Evolutionary conservation across 2,888 invertebrate species (phyloP), one percentile per base, ranked within the genome.

Genomic region (Lacanobia oleracea): DNA sequence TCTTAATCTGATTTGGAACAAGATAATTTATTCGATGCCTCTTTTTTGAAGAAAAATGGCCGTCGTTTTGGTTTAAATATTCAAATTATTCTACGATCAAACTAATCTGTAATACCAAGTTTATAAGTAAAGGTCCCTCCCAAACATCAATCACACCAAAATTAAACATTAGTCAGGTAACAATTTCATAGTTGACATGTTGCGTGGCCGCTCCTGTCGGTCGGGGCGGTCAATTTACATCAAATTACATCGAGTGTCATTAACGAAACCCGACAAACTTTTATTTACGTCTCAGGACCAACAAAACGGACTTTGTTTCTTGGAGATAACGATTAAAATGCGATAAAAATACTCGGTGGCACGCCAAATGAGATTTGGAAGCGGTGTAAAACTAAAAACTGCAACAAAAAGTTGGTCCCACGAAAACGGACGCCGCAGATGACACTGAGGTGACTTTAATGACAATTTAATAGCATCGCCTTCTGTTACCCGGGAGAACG

Each of bases 391-490:
- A 92, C 91, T 94, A 94, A 94, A 94, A 94, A 94, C 93, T 94
- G 93, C 94, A 93, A 91, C 93, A 95, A 96, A 96, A 95, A 96
- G 87, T 87, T 88, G 90, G 91, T 91, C 92, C 89, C 93, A 93
- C 93, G 92, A 93, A 94, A 94, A 93, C 91, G 92, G 90, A 91
- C 91, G 90, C 86, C 89, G 87, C 94, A 94, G 95, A 95, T 95
- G 95, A 95, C 95, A 95, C 94, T 87, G 91, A 91, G 91, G 93
- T 91, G 91, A 91, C 93, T 95, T 93, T 96, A 96, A 96, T 94
- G 96, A 94, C 94, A 95, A 91, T 96, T 95, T 96, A 96, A 96
- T 96, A 94, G 94, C 95, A 91, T 91, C 89, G 92, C 94, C 94
- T 93, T 90, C 92, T 94, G 94, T 92, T 92, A 90, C 90, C 89